These are phyloP conservation scores for Himalopsyche anomala DNA, from an alignment of 2,888 invertebrate genomes.

Conservation along the genomic window DNA sequence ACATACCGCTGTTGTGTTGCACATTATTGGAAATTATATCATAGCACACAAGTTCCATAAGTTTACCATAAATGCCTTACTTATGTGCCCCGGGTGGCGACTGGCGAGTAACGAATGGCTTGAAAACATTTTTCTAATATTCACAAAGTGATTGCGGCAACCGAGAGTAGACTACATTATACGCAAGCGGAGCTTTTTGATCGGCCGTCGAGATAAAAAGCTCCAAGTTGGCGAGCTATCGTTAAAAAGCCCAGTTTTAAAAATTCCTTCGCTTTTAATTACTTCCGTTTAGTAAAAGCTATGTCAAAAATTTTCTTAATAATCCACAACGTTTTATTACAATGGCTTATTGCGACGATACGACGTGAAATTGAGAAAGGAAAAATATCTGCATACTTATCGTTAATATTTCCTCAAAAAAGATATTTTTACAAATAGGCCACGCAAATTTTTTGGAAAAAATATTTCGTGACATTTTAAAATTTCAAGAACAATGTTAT, in stretches of 20 bases:
- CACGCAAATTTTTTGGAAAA: background rate
- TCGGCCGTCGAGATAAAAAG: constrained; percentile 38
- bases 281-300: constrained; percentile 37
- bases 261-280: constrained; percentile 32
- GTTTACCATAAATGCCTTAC: background rate
- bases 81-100: background rate
- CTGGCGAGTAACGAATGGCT: constrained; percentile 21
- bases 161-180: constrained; percentile 28
- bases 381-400: background rate
- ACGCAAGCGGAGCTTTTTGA: constrained; percentile 38
- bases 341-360: constrained; percentile 20
- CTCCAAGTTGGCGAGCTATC: background rate
- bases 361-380: constrained; percentile 11
- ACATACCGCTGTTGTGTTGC: too few species aligned
- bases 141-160: constrained; percentile 40
- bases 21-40: too few species aligned
- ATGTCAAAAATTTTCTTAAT: constrained; percentile 34
- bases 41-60: background rate
- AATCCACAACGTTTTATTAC: constrained; percentile 31
- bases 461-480: too few species aligned
- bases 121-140: constrained; percentile 28
- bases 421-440: background rate
- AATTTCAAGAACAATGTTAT: too few species aligned
- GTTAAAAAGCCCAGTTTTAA: constrained; percentile 40
- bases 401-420: background rate